phyloP scores from a whole-genome alignment of 1,140 invertebrate species.

The Nixonia krombeini region DNA sequence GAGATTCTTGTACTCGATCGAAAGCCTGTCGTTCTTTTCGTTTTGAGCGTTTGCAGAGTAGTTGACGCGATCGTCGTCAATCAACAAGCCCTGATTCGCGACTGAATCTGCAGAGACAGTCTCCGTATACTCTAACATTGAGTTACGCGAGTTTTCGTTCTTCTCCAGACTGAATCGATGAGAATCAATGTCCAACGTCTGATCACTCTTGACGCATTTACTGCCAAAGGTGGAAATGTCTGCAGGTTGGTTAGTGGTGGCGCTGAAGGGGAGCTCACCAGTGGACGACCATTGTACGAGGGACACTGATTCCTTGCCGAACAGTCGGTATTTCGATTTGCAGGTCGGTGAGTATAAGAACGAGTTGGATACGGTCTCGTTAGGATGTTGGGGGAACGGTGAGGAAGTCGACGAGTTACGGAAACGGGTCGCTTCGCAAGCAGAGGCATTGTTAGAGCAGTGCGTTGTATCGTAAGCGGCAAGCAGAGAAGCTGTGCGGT shows the following conservation, averaged over 20 bases:
- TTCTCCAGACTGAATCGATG: constrained; percentile 46
- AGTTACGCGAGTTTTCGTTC: constrained; percentile 62
- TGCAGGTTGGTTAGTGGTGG: no score
- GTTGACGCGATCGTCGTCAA: no score
- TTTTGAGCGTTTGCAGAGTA: constrained; percentile 53
- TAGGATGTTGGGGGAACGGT: neutral
- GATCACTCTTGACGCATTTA: neutral
- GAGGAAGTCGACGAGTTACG: neutral
- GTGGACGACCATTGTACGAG: constrained; percentile 21
- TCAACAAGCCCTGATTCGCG: constrained; percentile 19
- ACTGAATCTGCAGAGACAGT: neutral
- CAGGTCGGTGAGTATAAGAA: constrained; percentile 9
- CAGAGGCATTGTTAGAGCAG: constrained; percentile 29
- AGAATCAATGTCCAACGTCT: constrained; percentile 14
- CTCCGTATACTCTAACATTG: constrained; percentile 37
- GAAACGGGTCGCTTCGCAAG: constrained; percentile 9
- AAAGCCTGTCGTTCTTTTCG: constrained; percentile 48
- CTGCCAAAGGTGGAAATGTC: neutral
- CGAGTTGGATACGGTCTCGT: constrained; percentile 15
- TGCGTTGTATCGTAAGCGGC: constrained; percentile 34
- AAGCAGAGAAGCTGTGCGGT: constrained; percentile 47
- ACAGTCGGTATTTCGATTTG: constrained; percentile 25
- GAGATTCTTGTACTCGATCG: constrained; percentile 41
- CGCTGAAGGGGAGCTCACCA: constrained; percentile 9
- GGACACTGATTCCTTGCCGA: constrained; percentile 24